phyloP scores from a whole-genome alignment of 2,797 vertebrate species.

The Poeciliopsis turneri region DNA sequence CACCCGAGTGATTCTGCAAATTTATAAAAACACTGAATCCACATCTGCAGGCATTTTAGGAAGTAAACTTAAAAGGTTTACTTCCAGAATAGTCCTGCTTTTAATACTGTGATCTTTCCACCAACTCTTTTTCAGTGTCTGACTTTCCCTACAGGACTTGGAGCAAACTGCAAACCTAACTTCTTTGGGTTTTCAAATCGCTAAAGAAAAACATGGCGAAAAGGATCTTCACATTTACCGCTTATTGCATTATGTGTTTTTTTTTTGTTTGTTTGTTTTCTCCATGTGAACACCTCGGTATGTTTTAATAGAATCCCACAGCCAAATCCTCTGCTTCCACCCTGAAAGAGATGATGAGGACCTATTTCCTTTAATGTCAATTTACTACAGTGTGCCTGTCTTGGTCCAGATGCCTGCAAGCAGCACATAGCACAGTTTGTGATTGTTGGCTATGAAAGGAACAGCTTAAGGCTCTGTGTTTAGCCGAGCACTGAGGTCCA shows the following conservation, averaged over 20 bases:
- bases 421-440: neutral
- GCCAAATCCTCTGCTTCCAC: neutral
- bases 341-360: neutral
- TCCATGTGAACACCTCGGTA: neutral
- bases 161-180: neutral
- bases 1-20: neutral
- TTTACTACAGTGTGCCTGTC: neutral
- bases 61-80: too few species aligned
- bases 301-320: neutral
- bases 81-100: too few species aligned
- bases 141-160: neutral
- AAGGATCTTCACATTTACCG: neutral
- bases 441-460: slow-evolving; percentile 31
- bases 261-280: neutral
- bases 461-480: slow-evolving; percentile 22
- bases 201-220: neutral
- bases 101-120: too few species aligned
- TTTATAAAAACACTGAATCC: neutral
- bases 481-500: slow-evolving; percentile 27
- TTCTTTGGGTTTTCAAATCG: neutral
- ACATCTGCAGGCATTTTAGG: neutral
- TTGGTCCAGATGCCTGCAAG: slow-evolving; percentile 5
- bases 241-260: neutral
- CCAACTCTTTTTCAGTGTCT: neutral
- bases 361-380: neutral